Evolutionary conservation across 2,797 vertebrate genomes (phyloP), one percentile per base, ranked within the genome.

Genomic region (Sebastes paucispinis): DNA sequence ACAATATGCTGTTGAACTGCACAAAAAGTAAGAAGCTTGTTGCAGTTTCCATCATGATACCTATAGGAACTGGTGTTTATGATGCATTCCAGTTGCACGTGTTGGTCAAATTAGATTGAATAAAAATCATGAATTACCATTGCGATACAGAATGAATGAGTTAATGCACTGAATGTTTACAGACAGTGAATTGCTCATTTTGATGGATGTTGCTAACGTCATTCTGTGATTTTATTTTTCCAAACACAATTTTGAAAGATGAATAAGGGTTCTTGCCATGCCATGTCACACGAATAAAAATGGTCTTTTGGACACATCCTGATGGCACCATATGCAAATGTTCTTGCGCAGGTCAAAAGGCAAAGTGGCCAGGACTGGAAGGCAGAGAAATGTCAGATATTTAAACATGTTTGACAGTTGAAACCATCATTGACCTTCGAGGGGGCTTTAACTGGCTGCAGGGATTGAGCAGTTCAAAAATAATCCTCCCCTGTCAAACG

Each of bases 401-500:
- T 90, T 81, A 73, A 93, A 92, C 91, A 88, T 75, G 83, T 91
- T 90, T 95, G 94, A 94, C 94, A 93, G 91, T 60, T 93, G 93
- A 93, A 94, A 92, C 91, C 86, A 83, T 88, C 84, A 86, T 85
- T 95, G 95, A 94, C 95, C 95, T 96, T 94, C 89, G 67, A 92
- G 87, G 81, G 92, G 92, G 82, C 87, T 95, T 95, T 91, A 87
- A 89, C 89, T 83, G 88, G 91, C 92, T 91, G 89, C 83, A 84
- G 91, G 93, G 91, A 92, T 91, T 93, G 92, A 93, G 90, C 80
- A 80, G 90, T 94, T 93, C 90, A 88, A 91, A 72, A 93, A 95
- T 95, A 96, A 96, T 95, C 94, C 91, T 81, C 81, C 84, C 88
- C 92, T 93, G 93, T 94, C 94, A 95, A 95, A 93, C 77, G 94